Evolutionary conservation across 1,140 invertebrate species (phyloP).

Genomic region (Trachelipus rathkii): DNA sequence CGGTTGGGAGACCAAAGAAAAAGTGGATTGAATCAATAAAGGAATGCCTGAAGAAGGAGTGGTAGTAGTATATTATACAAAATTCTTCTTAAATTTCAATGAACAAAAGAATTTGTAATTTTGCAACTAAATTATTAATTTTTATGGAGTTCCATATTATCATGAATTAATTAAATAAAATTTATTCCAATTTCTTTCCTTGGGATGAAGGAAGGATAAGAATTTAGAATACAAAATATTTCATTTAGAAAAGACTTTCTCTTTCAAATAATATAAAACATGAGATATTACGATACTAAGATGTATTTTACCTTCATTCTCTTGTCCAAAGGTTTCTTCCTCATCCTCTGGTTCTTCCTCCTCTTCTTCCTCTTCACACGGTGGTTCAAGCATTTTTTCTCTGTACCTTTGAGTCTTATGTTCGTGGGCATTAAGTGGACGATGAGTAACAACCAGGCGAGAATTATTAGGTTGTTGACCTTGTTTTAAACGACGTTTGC

Average conservation of each 20-base stretch:
- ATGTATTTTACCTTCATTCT: slow-evolving; percentile 4
- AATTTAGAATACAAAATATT: not conserved
- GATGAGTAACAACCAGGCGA: slow-evolving; percentile 80
- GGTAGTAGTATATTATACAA: too few species aligned
- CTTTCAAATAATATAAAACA: not conserved
- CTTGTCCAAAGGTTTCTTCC: not conserved
- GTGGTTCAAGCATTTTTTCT: slow-evolving; percentile 81
- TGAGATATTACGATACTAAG: not conserved
- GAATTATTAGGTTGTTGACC: slow-evolving; percentile 65
- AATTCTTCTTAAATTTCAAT: too few species aligned
- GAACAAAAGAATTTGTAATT: too few species aligned
- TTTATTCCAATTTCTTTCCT: too few species aligned
- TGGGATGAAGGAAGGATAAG: too few species aligned
- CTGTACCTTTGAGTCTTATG: slow-evolving; percentile 78
- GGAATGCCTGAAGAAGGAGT: too few species aligned
- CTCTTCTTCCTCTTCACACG: slow-evolving; percentile 70
- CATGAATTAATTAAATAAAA: too few species aligned
- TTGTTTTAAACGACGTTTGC: slow-evolving; percentile 74
- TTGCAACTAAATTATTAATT: too few species aligned
- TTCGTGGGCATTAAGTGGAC: slow-evolving; percentile 76
- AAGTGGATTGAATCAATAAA: too few species aligned
- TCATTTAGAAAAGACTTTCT: not conserved
- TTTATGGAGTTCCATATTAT: too few species aligned
- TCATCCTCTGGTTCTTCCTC: slow-evolving; percentile 51
- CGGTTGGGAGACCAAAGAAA: too few species aligned